Evolutionary conservation across 1,140 invertebrate genomes (phyloP), one percentile per base, ranked within the genome.

Genomic region (Bursaphelenchus mucronatus): DNA sequence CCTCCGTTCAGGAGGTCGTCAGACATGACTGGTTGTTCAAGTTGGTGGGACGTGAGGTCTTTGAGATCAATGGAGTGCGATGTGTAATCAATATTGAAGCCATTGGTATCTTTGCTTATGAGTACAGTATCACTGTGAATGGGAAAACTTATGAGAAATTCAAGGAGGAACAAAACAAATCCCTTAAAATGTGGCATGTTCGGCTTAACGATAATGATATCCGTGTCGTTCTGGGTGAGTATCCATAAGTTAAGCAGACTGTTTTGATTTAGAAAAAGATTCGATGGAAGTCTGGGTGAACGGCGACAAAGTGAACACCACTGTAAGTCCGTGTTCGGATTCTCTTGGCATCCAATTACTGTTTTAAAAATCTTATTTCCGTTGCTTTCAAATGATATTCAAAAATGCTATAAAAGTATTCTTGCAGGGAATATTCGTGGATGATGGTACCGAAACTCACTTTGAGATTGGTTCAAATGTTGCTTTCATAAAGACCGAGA

Each of bases 11-110:
- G 89, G 90, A 90, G 82, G 85, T 90, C 8, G 67, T 89, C 7
- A 83, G 87, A 21, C 85, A 86, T 64, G 89, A 92, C 55, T 92
- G 89, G 89, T 90, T 92, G 89, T 92, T 92, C 78, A 89, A 89
- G 79, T 77, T 92, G 50, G 90, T 92, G 0, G 90, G 90, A 6
- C 78, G 81, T 54, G 88, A 88, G 80, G 76, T 80, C n/a, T 88
- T 88, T 78, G 79, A 81, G 46, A 80, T 88, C 40, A 86, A 86
- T 1, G 82, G 82, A 58, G 80, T 80, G 21, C 83, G 82, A 53
- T 88, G 86, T 70, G 73, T 80, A 21, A 85, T 90, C 55, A 81
- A 81, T 45, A 88, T 92, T 1, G 89, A 91, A 76, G 89, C 90
- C 2, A 83, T 87, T 41, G 88, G 87, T 39, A 87, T 88, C 15